Conservation (phyloP, 2,797 vertebrate genomes). For the Halcyon smyrnensis region DNA sequence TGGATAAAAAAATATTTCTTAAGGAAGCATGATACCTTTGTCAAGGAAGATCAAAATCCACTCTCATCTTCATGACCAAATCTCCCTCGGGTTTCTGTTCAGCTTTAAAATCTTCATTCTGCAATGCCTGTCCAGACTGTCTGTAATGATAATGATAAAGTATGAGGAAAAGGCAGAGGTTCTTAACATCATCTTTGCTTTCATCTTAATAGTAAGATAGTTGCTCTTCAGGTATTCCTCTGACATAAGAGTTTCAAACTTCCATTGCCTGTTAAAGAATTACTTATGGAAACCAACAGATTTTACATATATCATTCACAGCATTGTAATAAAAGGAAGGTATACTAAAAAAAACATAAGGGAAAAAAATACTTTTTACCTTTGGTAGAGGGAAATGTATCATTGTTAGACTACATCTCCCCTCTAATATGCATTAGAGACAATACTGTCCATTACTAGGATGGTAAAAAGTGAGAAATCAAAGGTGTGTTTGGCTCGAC, state of each 20-base stretch:
- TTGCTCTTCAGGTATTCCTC: background rate
- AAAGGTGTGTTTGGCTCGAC: background rate
- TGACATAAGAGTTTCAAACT: background rate
- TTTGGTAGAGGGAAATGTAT: background rate
- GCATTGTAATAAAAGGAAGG: background rate
- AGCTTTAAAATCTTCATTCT: background rate
- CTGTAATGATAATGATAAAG: background rate
- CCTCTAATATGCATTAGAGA: background rate
- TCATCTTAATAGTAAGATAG: background rate
- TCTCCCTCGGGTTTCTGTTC: background rate
- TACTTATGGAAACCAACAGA: background rate
- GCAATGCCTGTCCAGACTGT: background rate
- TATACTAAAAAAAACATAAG: background rate
- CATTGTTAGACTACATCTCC: background rate
- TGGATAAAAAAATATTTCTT: background rate
- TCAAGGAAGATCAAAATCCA: background rate
- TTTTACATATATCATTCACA: background rate
- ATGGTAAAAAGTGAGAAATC: background rate
- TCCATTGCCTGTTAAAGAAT: background rate
- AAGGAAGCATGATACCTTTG: background rate
- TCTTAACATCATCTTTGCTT: background rate
- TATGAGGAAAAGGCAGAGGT: background rate
- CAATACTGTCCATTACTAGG: rapidly evolving
- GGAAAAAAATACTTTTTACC: background rate
- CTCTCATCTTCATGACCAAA: background rate